A percentile compares a stretch with the other conserved stretches of the same genome.
These are phyloP conservation scores for Baryphthengus martii DNA, from an alignment of 2,113 vertebrate species.

Conservation along the genomic window DNA sequence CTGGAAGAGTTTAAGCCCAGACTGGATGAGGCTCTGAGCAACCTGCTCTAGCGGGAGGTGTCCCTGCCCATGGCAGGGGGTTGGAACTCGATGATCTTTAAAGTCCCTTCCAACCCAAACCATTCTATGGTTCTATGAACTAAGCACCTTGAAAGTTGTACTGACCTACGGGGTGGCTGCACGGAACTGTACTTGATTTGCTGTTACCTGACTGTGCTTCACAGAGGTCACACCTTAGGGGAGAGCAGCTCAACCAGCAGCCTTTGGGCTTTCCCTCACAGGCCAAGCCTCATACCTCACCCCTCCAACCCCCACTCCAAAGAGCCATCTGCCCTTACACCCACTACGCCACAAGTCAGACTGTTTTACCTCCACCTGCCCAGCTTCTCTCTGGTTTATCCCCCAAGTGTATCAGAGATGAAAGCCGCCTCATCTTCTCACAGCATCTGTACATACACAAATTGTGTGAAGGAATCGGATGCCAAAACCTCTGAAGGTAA, in stretches of 20 bases:
- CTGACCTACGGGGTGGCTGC: not conserved
- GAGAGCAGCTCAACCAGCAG: not conserved
- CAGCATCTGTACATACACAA: not conserved
- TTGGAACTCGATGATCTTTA: too few species aligned
- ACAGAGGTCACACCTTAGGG: not conserved
- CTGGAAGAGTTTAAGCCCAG: too few species aligned
- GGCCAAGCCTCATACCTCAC: not conserved
- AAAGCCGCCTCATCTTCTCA: conserved; percentile 3
- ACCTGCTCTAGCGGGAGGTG: too few species aligned
- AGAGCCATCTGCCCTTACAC: rapidly evolving
- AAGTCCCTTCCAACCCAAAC: too few species aligned
- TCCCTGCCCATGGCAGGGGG: too few species aligned
- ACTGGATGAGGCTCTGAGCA: too few species aligned
- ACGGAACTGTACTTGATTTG: not conserved
- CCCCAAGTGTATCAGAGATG: not conserved
- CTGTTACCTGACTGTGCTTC: not conserved
- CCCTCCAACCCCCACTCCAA: not conserved
- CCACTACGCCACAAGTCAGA: not conserved
- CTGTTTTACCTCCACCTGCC: not conserved
- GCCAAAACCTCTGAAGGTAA: not conserved
- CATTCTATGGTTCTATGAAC: too few species aligned
- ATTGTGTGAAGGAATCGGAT: not conserved
- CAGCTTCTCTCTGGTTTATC: not conserved
- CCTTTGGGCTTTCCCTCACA: not conserved
- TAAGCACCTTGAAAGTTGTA: not conserved